Conservation (phyloP, 2,888 invertebrate genomes). For the Epistrophe grossulariae region DNA sequence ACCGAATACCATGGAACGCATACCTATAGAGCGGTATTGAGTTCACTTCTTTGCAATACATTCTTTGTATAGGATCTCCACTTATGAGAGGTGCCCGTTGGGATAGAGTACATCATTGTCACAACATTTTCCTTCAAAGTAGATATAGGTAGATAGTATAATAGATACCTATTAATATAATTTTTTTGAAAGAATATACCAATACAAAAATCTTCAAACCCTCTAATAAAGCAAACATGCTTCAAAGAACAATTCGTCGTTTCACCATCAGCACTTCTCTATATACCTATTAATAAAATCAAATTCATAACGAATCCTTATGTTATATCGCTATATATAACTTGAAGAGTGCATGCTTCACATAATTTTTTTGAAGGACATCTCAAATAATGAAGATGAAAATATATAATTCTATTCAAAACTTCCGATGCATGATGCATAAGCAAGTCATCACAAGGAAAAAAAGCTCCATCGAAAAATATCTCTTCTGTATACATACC, state of each 20-base stretch:
- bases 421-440: slow-evolving; percentile 52
- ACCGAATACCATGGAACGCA: too few species aligned
- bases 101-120: too few species aligned
- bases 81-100: too few species aligned
- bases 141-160: too few species aligned
- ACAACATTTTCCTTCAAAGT: too few species aligned
- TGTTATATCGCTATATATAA: background rate
- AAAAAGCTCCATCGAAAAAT: slow-evolving; percentile 20
- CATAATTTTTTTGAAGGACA: slow-evolving; percentile 41
- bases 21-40: too few species aligned
- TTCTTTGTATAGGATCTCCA: too few species aligned
- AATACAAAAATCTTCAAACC: background rate
- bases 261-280: slow-evolving; percentile 26
- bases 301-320: slow-evolving; percentile 43
- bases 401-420: slow-evolving; percentile 53
- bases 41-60: too few species aligned
- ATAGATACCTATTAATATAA: too few species aligned
- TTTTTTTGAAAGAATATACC: background rate
- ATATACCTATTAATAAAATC: slow-evolving; percentile 12
- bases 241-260: slow-evolving; percentile 32
- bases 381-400: slow-evolving; percentile 58
- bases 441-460: background rate
- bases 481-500: background rate
- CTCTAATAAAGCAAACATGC: slow-evolving; percentile 28
- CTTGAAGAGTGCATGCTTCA: slow-evolving; percentile 19